Evolutionary conservation across 2,797 vertebrate species (phyloP).

Genomic region (Phaenicophaeus curvirostris): DNA sequence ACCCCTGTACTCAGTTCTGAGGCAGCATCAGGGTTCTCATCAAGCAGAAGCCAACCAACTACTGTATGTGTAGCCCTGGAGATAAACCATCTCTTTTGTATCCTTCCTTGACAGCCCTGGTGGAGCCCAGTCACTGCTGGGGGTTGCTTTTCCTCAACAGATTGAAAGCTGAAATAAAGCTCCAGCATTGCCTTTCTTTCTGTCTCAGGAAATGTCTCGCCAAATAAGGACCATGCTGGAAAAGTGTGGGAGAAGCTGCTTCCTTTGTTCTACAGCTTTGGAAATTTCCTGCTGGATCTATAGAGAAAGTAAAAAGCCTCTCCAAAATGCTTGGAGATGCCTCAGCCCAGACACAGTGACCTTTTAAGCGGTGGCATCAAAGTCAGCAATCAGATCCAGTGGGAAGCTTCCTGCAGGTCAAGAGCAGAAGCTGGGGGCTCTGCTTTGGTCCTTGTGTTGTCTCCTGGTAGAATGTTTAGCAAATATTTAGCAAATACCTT

Average conservation of each 20-base stretch:
- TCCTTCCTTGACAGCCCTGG: background rate
- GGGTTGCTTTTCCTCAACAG: background rate
- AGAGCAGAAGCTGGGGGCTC: background rate
- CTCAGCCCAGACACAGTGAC: background rate
- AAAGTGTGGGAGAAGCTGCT: background rate
- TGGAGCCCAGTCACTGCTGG: background rate
- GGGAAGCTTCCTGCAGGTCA: background rate
- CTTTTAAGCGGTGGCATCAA: background rate
- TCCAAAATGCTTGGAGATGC: background rate
- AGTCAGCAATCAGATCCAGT: background rate
- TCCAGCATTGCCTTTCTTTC: background rate
- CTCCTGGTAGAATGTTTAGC: background rate
- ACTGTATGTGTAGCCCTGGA: background rate
- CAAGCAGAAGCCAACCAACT: background rate
- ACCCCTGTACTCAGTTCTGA: too few species aligned
- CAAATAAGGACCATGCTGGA: background rate
- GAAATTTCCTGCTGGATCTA: background rate
- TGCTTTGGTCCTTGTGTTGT: background rate
- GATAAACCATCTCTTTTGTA: background rate
- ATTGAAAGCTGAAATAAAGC: background rate
- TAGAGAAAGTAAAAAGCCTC: background rate
- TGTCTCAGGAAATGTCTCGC: background rate
- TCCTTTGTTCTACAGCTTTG: background rate
- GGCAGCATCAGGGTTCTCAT: background rate
- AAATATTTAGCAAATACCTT: background rate